Evolutionary conservation across 2,797 vertebrate genomes (phyloP).

Genomic region (Malacoraja senta): DNA sequence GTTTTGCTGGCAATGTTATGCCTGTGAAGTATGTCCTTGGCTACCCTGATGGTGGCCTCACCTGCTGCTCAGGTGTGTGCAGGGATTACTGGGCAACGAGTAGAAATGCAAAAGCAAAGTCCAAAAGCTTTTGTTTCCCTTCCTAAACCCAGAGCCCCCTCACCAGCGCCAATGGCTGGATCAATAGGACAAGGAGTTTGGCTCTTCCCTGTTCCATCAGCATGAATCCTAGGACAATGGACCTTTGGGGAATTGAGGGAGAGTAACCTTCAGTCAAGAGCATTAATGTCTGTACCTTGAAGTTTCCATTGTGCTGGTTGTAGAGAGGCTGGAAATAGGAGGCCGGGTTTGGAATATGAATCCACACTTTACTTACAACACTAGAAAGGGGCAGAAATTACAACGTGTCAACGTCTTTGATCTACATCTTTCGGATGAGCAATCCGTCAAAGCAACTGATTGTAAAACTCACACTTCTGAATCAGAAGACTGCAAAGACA

Average conservation of each 20-base stretch:
- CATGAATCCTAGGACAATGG: too few relatives aligned
- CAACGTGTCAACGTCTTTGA: not conserved
- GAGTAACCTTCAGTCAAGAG: not conserved
- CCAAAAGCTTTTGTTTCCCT: not conserved
- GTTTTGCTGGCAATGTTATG: too few relatives aligned
- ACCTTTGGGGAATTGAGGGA: not conserved
- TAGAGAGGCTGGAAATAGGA: conserved; percentile 29
- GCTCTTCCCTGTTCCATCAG: not conserved
- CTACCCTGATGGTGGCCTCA: not conserved
- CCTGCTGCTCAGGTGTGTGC: too few relatives aligned
- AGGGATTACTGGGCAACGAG: not conserved
- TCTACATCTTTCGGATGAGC: not conserved
- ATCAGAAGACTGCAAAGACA: too few relatives aligned
- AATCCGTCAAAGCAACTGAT: too few relatives aligned
- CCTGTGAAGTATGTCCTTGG: not conserved
- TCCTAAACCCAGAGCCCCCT: not conserved
- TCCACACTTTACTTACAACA: not conserved
- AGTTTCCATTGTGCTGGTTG: conserved; percentile 22
- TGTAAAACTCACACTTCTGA: too few relatives aligned
- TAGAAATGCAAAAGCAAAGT: not conserved
- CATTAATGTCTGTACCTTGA: not conserved
- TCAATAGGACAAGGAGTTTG: not conserved
- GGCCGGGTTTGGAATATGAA: conserved; percentile 9
- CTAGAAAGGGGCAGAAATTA: not conserved
- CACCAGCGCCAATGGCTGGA: not conserved